Evolutionary conservation across 2,888 invertebrate species (phyloP), one percentile per base, ranked within the genome.

Genomic region (Dynastes grantii): DNA sequence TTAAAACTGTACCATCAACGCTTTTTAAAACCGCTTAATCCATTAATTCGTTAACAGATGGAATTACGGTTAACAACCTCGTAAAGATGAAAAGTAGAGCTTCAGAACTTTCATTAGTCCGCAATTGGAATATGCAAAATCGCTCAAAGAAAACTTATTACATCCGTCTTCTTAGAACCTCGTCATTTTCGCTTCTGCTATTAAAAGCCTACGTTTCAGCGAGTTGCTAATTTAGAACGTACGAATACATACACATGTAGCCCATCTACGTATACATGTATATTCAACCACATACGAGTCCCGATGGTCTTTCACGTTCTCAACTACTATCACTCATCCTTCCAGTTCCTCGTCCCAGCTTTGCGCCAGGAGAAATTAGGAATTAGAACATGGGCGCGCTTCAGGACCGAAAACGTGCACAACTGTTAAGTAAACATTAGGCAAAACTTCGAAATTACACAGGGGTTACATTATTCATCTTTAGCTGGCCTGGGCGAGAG

Each of bases 361-460:
- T n/a, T n/a, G 55, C 55, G n/a, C 22, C 8, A 9, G 8, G 45
- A 55, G 55, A 55, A 55, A 55, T 55, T 55, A 6, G 16, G 55
- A 55, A 55, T 55, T 55, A 55, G 55, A 55, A 55, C 55, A 22
- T 55, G 29, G 61, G 9, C 8, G 29, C 16, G 53, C 16, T n/a
- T 3, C 16, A 13, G 11, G 13, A 51, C 49, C 22, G 68, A 51
- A 68, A 68, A 68, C 68, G 27, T 22, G 11, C 51, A 27, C 68
- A 68, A 68, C 68, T 68, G 68, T 49, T 68, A 68, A 68, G 68
- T 68, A 68, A 68, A 68, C 68, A 51, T 68, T 45, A 68, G 16
- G 68, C 16, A 51, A 68, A 68, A 68, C 68, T 68, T 68, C 29
- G 68, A 45, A 68, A 68, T 68, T 68, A 68, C 68, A 49, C 68